These are phyloP conservation scores for Dolichoris vasculosae DNA, from an alignment of 1,140 invertebrate species.

Conservation along the genomic window DNA sequence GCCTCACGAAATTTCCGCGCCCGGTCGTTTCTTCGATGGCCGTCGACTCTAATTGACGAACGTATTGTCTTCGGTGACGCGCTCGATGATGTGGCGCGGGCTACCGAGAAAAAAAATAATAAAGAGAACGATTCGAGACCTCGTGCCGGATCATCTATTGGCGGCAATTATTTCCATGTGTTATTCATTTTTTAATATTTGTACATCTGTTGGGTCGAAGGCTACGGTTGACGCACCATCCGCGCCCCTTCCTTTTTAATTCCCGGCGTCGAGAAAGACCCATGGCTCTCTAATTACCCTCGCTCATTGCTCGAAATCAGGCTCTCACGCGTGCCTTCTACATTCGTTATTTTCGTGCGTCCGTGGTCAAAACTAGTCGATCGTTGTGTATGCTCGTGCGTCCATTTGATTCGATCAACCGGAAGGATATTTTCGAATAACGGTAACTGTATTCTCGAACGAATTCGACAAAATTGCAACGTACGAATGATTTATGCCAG, in stretches of 20 bases:
- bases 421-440: not conserved
- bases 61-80: not conserved
- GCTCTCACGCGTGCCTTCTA: not conserved
- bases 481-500: too few species aligned
- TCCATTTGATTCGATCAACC: not conserved
- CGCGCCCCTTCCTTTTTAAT: not conserved
- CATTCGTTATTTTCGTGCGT: not conserved
- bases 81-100: not conserved
- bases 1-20: conserved; percentile 10
- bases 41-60: conserved; percentile 17
- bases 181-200: not conserved
- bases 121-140: not conserved
- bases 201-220: not conserved
- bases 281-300: not conserved
- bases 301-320: not conserved
- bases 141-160: not conserved
- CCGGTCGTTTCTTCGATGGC: not conserved
- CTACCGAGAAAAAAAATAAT: not conserved
- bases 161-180: not conserved
- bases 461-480: too few species aligned
- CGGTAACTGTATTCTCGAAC: too few species aligned
- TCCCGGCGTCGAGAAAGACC: not conserved
- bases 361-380: not conserved
- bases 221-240: not conserved
- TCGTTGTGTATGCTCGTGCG: not conserved